Evolutionary conservation across 2,888 invertebrate species (phyloP).

Genomic region (Platycheirus rosarum): DNA sequence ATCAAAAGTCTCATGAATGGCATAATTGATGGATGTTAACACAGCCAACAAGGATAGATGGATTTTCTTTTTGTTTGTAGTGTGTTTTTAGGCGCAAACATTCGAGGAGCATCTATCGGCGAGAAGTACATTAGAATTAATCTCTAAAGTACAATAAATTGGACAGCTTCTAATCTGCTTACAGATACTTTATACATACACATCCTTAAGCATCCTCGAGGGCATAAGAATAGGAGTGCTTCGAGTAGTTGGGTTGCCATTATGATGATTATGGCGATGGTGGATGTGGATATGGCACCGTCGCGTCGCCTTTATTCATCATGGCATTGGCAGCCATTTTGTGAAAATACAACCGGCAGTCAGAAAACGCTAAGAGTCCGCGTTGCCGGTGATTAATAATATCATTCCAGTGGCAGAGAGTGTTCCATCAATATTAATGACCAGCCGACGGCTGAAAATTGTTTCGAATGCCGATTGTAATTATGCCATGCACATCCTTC

Average conservation of each 20-base stretch:
- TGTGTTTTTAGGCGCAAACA: conserved; percentile 34
- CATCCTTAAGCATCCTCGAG: no score
- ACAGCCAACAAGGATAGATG: conserved; percentile 40
- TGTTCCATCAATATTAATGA: conserved; percentile 51
- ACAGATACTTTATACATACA: no score
- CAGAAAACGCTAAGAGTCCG: background rate
- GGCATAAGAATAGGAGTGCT: conserved; percentile 3
- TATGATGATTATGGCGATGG: conserved; percentile 2
- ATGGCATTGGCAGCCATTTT: conserved; percentile 43
- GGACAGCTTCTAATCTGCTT: conserved; percentile 41
- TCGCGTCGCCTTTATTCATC: conserved; percentile 49
- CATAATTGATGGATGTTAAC: conserved; percentile 57
- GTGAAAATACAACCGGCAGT: conserved; percentile 27
- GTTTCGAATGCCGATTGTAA: conserved; percentile 19
- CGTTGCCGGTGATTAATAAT: conserved; percentile 9
- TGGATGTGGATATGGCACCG: conserved; percentile 16
- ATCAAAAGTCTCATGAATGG: conserved; percentile 58
- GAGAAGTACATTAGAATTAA: conserved; percentile 32
- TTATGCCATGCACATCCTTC: background rate
- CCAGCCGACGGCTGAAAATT: conserved; percentile 24
- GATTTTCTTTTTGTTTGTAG: conserved; percentile 8
- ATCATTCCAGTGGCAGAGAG: conserved; percentile 14
- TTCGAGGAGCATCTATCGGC: conserved; percentile 4
- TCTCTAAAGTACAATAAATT: conserved; percentile 46
- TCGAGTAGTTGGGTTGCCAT: conserved; percentile 2